Evolutionary conservation across 2,888 invertebrate genomes (phyloP).

Genomic region (Zeuzera pyrina): DNA sequence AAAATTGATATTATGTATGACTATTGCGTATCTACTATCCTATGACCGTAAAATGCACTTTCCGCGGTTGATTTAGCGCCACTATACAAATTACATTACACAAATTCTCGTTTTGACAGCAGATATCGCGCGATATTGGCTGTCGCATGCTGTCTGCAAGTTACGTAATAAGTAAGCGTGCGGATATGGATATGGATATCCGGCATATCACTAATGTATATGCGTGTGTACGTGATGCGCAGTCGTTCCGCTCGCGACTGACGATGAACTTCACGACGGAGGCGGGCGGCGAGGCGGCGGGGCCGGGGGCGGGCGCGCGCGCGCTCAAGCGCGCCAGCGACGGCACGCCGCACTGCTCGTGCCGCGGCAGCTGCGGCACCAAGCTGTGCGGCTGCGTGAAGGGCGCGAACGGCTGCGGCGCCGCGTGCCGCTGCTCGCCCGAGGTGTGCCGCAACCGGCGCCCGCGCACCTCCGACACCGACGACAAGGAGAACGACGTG

Average conservation of each 20-base stretch:
- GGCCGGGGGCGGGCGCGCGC: conserved; percentile 12
- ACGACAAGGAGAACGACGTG: conserved; percentile 51
- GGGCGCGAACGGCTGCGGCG: conserved; percentile 48
- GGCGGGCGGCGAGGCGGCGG: conserved; percentile 11
- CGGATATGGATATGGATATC: too few relatives aligned
- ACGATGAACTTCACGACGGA: conserved; percentile 51
- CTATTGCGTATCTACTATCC: too few relatives aligned
- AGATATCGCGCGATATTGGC: too few relatives aligned
- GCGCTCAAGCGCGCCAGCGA: conserved; percentile 70
- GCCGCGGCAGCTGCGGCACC: conserved; percentile 73
- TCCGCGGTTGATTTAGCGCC: too few relatives aligned
- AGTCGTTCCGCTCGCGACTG: conserved; percentile 51
- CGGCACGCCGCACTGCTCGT: conserved; percentile 74
- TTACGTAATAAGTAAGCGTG: too few relatives aligned
- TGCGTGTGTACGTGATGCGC: conserved; percentile 2
- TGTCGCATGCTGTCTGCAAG: too few relatives aligned
- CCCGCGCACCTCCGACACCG: conserved; percentile 30
- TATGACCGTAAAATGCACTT: too few relatives aligned
- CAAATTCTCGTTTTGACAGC: too few relatives aligned
- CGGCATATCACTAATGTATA: too few relatives aligned
- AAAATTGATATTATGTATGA: too few relatives aligned
- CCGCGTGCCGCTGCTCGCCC: conserved; percentile 67
- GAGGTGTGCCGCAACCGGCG: conserved; percentile 49
- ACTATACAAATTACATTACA: too few relatives aligned
- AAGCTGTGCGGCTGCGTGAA: conserved; percentile 76